phyloP scores from a whole-genome alignment of 2,888 invertebrate species.

The Agriopis aurantiaria region DNA sequence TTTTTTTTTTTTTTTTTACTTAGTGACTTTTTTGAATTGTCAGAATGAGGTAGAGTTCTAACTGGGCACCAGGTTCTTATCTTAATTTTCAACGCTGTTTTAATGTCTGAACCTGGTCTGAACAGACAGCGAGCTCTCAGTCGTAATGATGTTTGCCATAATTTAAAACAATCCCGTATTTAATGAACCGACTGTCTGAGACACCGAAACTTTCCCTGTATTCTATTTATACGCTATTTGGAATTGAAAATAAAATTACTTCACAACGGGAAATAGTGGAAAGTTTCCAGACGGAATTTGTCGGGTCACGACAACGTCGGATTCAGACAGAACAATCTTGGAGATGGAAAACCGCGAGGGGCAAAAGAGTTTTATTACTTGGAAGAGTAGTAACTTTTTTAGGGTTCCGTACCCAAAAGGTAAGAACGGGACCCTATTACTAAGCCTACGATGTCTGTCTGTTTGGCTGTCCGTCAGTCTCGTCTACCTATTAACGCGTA shows the following conservation, averaged over 20 bases:
- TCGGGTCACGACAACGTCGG: neutral
- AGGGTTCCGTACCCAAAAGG: too few relatives aligned
- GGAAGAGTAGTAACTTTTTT: too few relatives aligned
- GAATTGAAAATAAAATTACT: neutral
- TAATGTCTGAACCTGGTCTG: conserved; percentile 25
- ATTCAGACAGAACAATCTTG: neutral
- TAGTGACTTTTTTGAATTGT: too few relatives aligned
- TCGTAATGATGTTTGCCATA: conserved; percentile 41
- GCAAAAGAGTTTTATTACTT: too few relatives aligned
- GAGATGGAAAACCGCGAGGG: too few relatives aligned
- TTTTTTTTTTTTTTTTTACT: too few relatives aligned
- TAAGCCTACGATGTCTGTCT: too few relatives aligned
- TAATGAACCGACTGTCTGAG: conserved; percentile 34
- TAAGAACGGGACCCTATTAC: too few relatives aligned
- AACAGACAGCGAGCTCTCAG: conserved; percentile 19
- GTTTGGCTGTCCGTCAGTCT: too few relatives aligned
- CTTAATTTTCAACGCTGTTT: conserved; percentile 1
- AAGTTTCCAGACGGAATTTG: neutral
- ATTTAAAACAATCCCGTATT: conserved; percentile 39
- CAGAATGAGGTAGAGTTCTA: too few relatives aligned
- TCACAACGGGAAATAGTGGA: neutral
- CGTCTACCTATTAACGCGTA: too few relatives aligned
- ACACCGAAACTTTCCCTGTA: conserved; percentile 10
- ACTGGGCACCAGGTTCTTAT: too few relatives aligned
- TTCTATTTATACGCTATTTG: conserved; percentile 7